phyloP scores from a whole-genome alignment of 1,140 invertebrate genomes.

The Pantala flavescens region DNA sequence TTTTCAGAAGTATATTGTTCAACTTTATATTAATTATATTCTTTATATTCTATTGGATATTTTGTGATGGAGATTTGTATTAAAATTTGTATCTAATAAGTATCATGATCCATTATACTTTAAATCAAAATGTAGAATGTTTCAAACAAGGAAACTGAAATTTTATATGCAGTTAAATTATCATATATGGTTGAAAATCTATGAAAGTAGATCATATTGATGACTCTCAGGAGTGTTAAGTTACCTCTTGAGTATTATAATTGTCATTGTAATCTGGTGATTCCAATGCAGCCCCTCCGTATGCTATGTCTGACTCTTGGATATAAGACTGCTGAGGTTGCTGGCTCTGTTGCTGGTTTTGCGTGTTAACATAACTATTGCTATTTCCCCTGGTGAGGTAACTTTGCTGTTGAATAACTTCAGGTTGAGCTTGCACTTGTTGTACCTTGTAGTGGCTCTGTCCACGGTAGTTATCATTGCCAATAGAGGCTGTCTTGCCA shows the following conservation, averaged over 20 bases:
- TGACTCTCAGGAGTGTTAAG: neutral
- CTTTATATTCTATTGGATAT: too few species aligned
- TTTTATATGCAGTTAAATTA: too few species aligned
- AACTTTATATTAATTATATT: too few species aligned
- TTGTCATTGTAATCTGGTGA: slow-evolving; percentile 27
- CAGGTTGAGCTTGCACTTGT: slow-evolving; percentile 15
- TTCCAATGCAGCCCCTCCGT: slow-evolving; percentile 17
- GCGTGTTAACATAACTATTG: neutral
- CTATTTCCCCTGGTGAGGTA: slow-evolving; percentile 25
- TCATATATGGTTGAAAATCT: too few species aligned
- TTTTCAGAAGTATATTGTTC: too few species aligned
- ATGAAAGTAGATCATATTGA: too few species aligned
- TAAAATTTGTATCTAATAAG: too few species aligned
- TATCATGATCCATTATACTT: too few species aligned
- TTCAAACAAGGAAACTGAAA: too few species aligned
- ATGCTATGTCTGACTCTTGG: neutral
- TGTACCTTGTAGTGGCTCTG: slow-evolving; percentile 11
- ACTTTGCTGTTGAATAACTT: slow-evolving; percentile 22
- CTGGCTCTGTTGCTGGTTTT: neutral
- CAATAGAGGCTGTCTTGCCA: neutral
- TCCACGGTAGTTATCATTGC: neutral
- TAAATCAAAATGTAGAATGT: too few species aligned
- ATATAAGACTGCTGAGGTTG: slow-evolving; percentile 13
- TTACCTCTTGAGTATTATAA: slow-evolving; percentile 24
- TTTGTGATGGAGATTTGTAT: too few species aligned